These are phyloP conservation scores for Automeris io DNA, from an alignment of 2,888 invertebrate genomes.

Conservation along the genomic window DNA sequence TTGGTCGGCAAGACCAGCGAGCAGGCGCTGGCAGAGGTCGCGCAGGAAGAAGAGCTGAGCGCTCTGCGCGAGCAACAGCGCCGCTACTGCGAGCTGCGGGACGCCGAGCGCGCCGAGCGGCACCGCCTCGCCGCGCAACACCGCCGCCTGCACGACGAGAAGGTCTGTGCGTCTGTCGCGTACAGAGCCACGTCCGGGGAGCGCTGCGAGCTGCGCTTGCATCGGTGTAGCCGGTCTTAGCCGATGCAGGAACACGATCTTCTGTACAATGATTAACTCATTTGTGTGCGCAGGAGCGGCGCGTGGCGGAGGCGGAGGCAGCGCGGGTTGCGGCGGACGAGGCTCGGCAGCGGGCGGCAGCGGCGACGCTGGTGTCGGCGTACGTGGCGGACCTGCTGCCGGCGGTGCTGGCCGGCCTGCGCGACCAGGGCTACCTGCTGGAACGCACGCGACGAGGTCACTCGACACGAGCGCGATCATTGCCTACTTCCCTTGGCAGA, in stretches of 20 bases:
- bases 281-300: conserved; percentile 71
- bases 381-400: conserved; percentile 93
- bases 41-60: conserved; percentile 94
- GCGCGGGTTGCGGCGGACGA: conserved; percentile 81
- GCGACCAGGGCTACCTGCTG: conserved; percentile 83
- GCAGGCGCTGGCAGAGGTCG: conserved; percentile 91
- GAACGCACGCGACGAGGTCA: conserved; percentile 78
- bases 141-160: conserved; percentile 80
- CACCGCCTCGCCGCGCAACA: conserved; percentile 89
- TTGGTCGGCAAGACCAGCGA: conserved; percentile 93
- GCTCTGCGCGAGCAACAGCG: conserved; percentile 87
- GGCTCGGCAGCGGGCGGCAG: conserved; percentile 88
- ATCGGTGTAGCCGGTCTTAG: too few species aligned
- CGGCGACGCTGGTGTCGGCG: conserved; percentile 88
- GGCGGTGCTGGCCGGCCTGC: conserved; percentile 87
- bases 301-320: conserved; percentile 83
- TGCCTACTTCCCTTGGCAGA: neutral
- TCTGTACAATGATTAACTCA: neutral
- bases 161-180: too few species aligned
- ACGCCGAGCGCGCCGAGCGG: conserved; percentile 89
- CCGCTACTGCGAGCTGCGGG: conserved; percentile 81
- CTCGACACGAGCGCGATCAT: neutral
- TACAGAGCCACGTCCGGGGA: too few species aligned
- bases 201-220: too few species aligned
- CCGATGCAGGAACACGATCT: neutral